A percentile compares a stretch with the other conserved stretches of the same genome.
These are phyloP conservation scores for Numida meleagris DNA, from an alignment of 2,113 vertebrate genomes.

Conservation along the genomic window DNA sequence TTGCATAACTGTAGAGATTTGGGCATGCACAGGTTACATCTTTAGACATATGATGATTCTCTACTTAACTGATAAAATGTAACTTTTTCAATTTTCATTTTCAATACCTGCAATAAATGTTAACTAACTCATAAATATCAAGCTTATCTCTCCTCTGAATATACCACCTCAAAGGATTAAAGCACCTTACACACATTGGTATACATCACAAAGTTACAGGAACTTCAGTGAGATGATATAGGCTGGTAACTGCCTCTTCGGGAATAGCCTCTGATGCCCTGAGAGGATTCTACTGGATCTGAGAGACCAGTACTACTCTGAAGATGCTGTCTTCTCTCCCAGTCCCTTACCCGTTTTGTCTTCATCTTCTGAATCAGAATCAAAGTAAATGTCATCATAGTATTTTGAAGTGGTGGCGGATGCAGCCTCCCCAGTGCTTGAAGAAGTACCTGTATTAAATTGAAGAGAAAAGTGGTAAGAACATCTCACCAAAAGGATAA, in stretches of 20 bases:
- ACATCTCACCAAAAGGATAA: neutral
- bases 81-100: neutral
- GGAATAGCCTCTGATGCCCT: neutral
- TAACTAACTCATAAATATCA: neutral
- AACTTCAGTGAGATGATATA: neutral
- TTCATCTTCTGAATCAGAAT: slow-evolving; percentile 92
- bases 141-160: neutral
- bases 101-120: neutral
- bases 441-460: slow-evolving; percentile 69
- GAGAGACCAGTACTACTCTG: neutral
- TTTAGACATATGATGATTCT: neutral
- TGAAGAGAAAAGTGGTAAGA: neutral
- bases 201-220: neutral
- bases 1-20: slow-evolving; percentile 69
- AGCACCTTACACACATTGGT: fast-evolving
- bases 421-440: slow-evolving; percentile 47
- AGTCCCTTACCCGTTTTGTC: slow-evolving; percentile 76
- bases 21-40: neutral
- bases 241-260: neutral
- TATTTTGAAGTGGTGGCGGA: slow-evolving; percentile 50
- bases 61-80: neutral
- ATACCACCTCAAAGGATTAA: neutral
- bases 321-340: neutral
- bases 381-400: slow-evolving; percentile 94
- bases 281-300: neutral